Evolutionary conservation across 1,140 invertebrate genomes (phyloP), one percentile per base, ranked within the genome.

Genomic region (Macrosteles quadrilineatus): DNA sequence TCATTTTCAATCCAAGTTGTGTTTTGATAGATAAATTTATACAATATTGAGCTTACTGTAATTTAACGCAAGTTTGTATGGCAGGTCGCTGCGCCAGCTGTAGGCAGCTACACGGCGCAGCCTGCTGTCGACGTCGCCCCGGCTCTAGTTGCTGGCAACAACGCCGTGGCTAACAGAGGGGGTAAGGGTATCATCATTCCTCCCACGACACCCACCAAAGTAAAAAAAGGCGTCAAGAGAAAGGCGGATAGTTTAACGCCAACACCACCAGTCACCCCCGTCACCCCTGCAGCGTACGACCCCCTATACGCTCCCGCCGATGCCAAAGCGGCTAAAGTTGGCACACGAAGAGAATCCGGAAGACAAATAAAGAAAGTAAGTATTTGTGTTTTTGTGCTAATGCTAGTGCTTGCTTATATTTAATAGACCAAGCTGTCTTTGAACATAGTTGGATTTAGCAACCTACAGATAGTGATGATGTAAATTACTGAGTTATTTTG

Each of bases 161-260:
- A 43, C 21, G 65, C 69, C 36, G 29, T 65, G 1, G 71, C 59
- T 14, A 66, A 50, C 9, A 53, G 45, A 29, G 71, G 73, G 4
- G 73, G 73, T 4, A 74, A 74, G 65, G 73, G 73, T 3, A 57
- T 69, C 11, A 67, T 70, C 32, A 67, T 72, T 6, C 71, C 73
- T 80, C 27, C 77, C 80, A 68, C 57, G 40, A 67, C 50, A 64
- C 47, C 40, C 21, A 57, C 67, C 19, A 72, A 63, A 69, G 40
- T 62, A 69, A 96, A 97, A 86, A 97, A 98, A 83, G 97, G 96
- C 36, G 95, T 99, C 72, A 99, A 99, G 82, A 91, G 97, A 88
- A 98, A 99, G 91, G 97, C 97, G 71, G 97, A 99, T 81, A 50
- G 27, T 62, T 29, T 62, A 69, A 27, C 36, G 23, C 97, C 96